Conservation (phyloP, 2,797 vertebrate species). For the Yasuhikotakia modesta region DNA sequence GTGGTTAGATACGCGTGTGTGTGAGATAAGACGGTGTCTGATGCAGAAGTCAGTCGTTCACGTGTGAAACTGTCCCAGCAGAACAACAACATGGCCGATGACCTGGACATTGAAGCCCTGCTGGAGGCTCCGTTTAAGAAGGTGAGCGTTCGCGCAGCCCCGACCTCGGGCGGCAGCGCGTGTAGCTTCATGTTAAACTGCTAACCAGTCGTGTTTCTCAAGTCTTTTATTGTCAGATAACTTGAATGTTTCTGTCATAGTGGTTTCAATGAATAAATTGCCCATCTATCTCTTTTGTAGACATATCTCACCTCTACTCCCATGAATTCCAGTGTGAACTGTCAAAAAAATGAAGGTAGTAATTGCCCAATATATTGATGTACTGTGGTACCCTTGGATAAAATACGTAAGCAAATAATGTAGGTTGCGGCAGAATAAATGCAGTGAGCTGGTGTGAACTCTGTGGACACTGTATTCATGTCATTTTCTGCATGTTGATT, state of each 20-base stretch:
- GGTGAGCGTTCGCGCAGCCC: constrained; percentile 83
- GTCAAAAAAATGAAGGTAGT: constrained; percentile 99
- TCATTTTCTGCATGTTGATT: constrained; percentile 62
- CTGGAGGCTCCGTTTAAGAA: constrained; percentile 96
- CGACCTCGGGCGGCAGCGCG: constrained; percentile 49
- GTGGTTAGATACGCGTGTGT: too few species aligned
- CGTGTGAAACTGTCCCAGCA: too few species aligned
- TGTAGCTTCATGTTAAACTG: constrained; percentile 75
- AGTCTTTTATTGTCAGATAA: constrained; percentile 83
- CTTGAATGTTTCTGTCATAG: constrained; percentile 82
- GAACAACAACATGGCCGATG: constrained; percentile 88
- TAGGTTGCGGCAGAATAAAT: constrained; percentile 88
- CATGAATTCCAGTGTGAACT: constrained; percentile 99
- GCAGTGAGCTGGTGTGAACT: constrained; percentile 68
- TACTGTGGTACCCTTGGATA: constrained; percentile 97
- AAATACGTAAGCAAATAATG: constrained; percentile 80
- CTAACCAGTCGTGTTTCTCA: constrained; percentile 84
- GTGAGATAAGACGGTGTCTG: constrained; percentile 32
- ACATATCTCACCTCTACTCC: constrained; percentile 99
- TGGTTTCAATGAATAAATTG: constrained; percentile 88
- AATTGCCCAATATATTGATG: constrained; percentile 99
- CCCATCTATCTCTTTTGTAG: constrained; percentile 99
- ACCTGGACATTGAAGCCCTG: constrained; percentile 99
- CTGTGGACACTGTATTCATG: constrained; percentile 59
- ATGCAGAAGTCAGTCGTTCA: constrained; percentile 21